phyloP scores from a whole-genome alignment of 2,113 vertebrate genomes.

The Paramormyrops kingsleyae region DNA sequence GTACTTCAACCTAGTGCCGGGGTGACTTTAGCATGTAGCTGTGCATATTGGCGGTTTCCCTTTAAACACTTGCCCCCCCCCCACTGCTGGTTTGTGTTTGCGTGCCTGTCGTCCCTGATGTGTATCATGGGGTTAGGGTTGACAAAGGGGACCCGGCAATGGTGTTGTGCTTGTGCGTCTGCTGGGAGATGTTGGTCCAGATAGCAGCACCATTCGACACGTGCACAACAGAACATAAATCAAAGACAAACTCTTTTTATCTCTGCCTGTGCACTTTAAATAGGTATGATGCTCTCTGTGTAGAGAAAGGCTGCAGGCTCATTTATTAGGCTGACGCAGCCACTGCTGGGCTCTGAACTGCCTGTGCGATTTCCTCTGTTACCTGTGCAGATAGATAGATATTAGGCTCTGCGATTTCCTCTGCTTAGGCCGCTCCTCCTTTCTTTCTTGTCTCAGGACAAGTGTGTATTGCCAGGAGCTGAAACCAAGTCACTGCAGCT shows the following conservation, averaged over 20 bases:
- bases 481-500: not conserved
- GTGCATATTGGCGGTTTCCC: not conserved
- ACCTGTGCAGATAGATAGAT: not conserved
- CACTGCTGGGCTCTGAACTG: not conserved
- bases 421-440: not conserved
- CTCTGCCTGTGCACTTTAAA: constrained; percentile 49
- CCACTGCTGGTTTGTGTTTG: constrained; percentile 14
- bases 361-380: not conserved
- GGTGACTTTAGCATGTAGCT: not conserved
- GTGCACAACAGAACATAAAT: constrained; percentile 68
- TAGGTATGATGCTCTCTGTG: constrained; percentile 47
- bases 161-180: constrained; percentile 58
- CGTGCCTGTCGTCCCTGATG: constrained; percentile 56
- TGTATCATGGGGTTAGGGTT: constrained; percentile 58
- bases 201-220: constrained; percentile 57
- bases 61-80: not conserved
- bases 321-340: not conserved
- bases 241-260: constrained; percentile 58
- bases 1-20: not conserved
- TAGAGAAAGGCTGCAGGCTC: constrained; percentile 23
- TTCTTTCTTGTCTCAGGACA: not conserved
- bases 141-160: constrained; percentile 50
- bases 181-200: constrained; percentile 62
- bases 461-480: not conserved
- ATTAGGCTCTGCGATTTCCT: not conserved